A percentile compares a stretch with the other conserved stretches of the same genome.
Conservation (phyloP, 2,888 invertebrate genomes). For the Arrhopalites spinosus region DNA sequence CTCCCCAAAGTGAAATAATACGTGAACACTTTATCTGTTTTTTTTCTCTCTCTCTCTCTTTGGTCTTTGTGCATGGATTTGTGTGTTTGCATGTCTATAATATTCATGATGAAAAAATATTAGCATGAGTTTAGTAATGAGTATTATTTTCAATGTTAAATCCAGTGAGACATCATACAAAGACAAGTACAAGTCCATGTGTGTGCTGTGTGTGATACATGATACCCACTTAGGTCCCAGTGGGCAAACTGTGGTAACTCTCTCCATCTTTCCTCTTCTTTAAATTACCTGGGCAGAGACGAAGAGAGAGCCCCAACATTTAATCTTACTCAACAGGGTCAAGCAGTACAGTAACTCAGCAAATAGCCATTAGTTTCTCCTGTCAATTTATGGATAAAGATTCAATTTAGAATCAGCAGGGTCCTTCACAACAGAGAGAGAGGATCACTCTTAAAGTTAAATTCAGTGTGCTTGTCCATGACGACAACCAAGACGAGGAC, state of each 20-base stretch:
- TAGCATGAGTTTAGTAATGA: background rate
- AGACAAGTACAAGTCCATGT: background rate
- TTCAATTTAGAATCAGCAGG: constrained; percentile 53
- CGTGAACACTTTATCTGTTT: background rate
- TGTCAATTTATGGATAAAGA: constrained; percentile 51
- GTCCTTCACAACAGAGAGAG: constrained; percentile 18
- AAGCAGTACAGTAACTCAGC: constrained; percentile 10
- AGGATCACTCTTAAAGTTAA: constrained; percentile 25
- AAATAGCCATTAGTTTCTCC: constrained; percentile 49
- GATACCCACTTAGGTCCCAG: constrained; percentile 43
- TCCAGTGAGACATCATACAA: constrained; percentile 19
- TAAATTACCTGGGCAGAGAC: constrained; percentile 3
- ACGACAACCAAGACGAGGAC: constrained; percentile 17
- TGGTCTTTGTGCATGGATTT: background rate
- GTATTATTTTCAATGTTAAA: background rate
- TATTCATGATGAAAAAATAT: background rate
- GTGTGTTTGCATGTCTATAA: background rate
- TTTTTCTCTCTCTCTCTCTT: background rate
- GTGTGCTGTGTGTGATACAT: constrained; percentile 40
- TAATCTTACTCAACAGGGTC: constrained; percentile 6
- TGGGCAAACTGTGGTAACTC: background rate
- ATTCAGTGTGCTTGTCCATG: constrained; percentile 15
- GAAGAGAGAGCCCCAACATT: background rate
- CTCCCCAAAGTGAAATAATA: background rate
- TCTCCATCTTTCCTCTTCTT: background rate